A percentile compares a stretch with the other conserved stretches of the same genome.
phyloP scores from a whole-genome alignment of 2,113 vertebrate species.

The Micromys minutus region DNA sequence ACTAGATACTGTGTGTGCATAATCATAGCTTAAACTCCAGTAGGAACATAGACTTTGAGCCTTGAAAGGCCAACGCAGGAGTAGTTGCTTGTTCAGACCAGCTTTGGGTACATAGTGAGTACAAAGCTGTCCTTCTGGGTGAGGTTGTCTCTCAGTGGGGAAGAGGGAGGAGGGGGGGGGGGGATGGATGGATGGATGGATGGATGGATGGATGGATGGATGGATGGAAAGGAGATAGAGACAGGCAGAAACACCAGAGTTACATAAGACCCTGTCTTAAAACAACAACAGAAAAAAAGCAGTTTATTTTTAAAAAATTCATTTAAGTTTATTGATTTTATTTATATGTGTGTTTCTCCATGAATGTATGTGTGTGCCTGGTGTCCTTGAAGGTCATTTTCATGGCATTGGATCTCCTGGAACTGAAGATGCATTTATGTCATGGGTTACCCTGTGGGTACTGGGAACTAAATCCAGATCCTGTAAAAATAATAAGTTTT shows the following conservation, averaged over 20 bases:
- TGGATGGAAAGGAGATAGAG: no score
- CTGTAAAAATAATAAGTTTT: neutral
- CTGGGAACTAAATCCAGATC: neutral
- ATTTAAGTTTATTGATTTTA: neutral
- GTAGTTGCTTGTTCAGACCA: neutral
- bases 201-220: no score
- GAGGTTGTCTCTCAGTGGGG: neutral
- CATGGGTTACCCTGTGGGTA: neutral
- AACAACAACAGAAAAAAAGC: neutral
- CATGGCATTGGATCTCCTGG: neutral
- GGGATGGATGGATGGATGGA: no score
- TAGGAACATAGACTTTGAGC: neutral
- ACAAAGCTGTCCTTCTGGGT: neutral
- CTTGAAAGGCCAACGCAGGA: neutral
- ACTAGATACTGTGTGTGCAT: neutral
- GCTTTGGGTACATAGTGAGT: neutral
- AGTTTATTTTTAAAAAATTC: no score
- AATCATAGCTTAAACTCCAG: neutral
- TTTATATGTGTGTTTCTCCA: neutral
- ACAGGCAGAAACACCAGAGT: neutral
- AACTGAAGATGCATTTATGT: neutral
- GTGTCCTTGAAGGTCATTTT: neutral
- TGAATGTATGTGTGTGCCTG: neutral
- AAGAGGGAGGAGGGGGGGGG: no score
- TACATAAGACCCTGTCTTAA: neutral